Conservation (phyloP, 2,888 invertebrate species). For the Leucoma salicis region DNA sequence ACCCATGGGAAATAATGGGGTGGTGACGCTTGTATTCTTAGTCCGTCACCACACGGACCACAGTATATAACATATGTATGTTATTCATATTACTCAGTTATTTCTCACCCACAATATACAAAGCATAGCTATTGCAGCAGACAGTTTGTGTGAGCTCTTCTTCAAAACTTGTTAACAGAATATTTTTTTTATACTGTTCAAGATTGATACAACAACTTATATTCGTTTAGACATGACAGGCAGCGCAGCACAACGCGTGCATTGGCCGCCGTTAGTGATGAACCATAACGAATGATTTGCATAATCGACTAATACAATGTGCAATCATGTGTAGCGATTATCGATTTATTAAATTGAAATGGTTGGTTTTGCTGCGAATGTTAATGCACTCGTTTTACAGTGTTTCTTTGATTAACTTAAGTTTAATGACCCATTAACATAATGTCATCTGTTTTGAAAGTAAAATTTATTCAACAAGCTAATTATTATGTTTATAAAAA, state of each 20-base stretch:
- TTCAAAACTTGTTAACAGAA: constrained; percentile 6
- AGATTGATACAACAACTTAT: constrained; percentile 13
- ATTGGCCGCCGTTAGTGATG: constrained; percentile 18
- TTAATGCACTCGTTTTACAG: no score
- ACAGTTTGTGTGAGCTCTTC: constrained; percentile 24
- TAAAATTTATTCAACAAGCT: no score
- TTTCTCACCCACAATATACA: neutral
- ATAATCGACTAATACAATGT: constrained; percentile 28
- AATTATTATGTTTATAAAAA: no score
- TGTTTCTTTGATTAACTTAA: no score
- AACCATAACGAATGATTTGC: constrained; percentile 24
- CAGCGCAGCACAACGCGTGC: constrained; percentile 11
- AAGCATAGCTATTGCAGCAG: constrained; percentile 12
- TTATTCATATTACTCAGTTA: no score
- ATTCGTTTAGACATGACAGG: constrained; percentile 9
- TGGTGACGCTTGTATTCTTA: no score
- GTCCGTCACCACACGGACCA: no score
- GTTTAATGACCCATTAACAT: no score
- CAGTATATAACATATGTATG: no score
- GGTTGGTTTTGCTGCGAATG: constrained; percentile 15
- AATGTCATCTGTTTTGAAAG: no score
- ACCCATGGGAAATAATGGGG: no score
- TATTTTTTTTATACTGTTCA: constrained; percentile 8
- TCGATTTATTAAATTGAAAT: constrained; percentile 22
- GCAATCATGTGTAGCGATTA: constrained; percentile 18